These are phyloP conservation scores for Cantharis nigra DNA, from an alignment of 2,888 invertebrate species.

Conservation along the genomic window DNA sequence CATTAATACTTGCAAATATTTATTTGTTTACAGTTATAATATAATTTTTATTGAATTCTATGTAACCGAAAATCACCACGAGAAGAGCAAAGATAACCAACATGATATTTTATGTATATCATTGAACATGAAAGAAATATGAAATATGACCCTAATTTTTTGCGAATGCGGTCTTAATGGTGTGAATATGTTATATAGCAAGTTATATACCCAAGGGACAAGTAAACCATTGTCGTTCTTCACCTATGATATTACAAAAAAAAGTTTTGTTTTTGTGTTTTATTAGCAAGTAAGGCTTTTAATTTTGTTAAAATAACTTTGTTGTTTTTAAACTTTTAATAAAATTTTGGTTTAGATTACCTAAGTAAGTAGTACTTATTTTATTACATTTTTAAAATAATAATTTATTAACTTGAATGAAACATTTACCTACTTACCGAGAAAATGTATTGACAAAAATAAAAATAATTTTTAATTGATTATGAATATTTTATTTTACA, in stretches of 20 bases:
- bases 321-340: background rate
- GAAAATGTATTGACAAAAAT: too few relatives aligned
- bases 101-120: background rate
- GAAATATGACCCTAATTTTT: slow-evolving; percentile 16
- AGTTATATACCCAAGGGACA: slow-evolving; percentile 15
- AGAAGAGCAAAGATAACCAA: background rate
- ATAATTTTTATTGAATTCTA: too few relatives aligned
- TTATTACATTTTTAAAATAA: background rate
- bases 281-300: background rate
- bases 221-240: slow-evolving; percentile 7
- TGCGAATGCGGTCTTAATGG: slow-evolving; percentile 20
- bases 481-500: too few relatives aligned
- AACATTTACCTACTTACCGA: background rate
- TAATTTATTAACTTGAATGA: background rate
- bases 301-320: background rate
- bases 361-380: background rate
- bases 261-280: background rate
- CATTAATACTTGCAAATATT: too few relatives aligned
- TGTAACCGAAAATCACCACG: background rate
- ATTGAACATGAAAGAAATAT: slow-evolving; percentile 1
- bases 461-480: too few relatives aligned
- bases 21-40: too few relatives aligned
- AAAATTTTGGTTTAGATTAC: background rate
- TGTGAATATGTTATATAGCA: slow-evolving; percentile 21
- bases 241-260: background rate